Conservation (phyloP, 2,797 vertebrate species). For the Brachyalestes nurse region DNA sequence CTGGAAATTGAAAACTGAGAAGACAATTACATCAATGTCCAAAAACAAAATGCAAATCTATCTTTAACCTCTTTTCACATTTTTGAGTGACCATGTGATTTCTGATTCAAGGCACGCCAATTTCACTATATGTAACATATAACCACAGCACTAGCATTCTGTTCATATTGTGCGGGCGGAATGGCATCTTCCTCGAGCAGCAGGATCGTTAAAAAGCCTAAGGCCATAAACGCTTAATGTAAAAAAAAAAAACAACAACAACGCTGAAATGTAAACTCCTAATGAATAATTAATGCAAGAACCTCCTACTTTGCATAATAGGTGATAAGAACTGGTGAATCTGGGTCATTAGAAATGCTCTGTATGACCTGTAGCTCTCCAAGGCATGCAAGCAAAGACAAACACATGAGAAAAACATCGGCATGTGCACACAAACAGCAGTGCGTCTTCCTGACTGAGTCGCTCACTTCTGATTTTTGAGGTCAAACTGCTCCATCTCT, state of each 20-base stretch:
- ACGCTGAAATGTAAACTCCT: conserved; percentile 28
- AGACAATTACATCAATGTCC: no score
- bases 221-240: background rate
- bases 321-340: background rate
- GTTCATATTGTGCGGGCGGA: background rate
- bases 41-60: no score
- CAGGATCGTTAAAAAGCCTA: background rate
- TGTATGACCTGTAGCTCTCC: conserved; percentile 6
- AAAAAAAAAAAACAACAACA: background rate
- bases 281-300: conserved; percentile 36
- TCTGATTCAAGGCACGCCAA: background rate
- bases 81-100: no score
- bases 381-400: background rate
- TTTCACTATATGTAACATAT: background rate
- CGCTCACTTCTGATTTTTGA: background rate
- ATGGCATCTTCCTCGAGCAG: background rate
- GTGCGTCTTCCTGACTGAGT: background rate
- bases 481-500: conserved; percentile 4
- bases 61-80: no score
- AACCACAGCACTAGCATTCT: background rate
- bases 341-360: background rate
- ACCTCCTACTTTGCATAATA: conserved; percentile 24
- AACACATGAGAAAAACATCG: background rate
- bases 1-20: no score
- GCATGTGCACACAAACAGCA: conserved; percentile 2